Conservation (phyloP, 1,140 invertebrate genomes). For the Drosophila tsacasi region DNA sequence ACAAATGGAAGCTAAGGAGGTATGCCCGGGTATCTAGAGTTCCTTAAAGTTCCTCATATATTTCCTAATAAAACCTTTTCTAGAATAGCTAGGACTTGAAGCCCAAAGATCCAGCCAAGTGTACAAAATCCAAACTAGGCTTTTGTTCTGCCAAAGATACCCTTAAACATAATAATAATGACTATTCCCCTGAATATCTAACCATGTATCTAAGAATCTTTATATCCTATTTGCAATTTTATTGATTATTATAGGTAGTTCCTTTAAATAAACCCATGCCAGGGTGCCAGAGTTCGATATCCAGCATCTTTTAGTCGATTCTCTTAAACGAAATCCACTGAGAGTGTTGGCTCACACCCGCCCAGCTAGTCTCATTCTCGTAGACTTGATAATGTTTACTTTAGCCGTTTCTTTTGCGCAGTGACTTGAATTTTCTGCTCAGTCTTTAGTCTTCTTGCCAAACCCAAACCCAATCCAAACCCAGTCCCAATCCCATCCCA, state of each 20-base stretch:
- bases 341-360: slow-evolving; percentile 12
- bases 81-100: background rate
- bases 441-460: slow-evolving; percentile 1
- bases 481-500: background rate
- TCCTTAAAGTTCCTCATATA: background rate
- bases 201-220: background rate
- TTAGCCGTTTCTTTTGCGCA: slow-evolving; percentile 49
- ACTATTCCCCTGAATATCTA: no score
- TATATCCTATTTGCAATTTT: background rate
- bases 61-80: background rate
- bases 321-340: slow-evolving; percentile 2
- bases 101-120: no score
- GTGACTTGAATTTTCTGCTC: slow-evolving; percentile 51
- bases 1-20: background rate
- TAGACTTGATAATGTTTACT: slow-evolving; percentile 58
- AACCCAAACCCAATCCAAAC: background rate
- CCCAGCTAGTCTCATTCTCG: background rate
- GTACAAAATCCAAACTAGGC: no score
- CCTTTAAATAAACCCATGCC: background rate
- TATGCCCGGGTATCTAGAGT: background rate
- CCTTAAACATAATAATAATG: background rate
- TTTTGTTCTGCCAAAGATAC: background rate
- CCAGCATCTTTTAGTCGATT: background rate
- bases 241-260: background rate
- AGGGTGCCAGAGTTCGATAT: background rate